A percentile compares a stretch with the other conserved stretches of the same genome.
Evolutionary conservation across 2,113 vertebrate species (phyloP).

Genomic region (Pterocles gutturalis): DNA sequence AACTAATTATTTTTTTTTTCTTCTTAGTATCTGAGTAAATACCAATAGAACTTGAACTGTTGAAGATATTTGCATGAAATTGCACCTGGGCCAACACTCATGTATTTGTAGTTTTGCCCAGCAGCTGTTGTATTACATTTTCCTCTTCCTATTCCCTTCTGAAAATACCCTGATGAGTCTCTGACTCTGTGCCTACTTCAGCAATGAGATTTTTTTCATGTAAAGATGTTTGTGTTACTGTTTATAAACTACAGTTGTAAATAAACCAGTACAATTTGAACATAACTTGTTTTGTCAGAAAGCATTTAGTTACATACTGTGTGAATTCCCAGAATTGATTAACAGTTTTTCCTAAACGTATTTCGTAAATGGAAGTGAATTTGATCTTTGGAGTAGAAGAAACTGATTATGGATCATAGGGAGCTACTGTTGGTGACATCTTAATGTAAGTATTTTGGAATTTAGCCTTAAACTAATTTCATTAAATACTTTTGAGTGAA

Average conservation of each 20-base stretch:
- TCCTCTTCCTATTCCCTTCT: slow-evolving; percentile 57
- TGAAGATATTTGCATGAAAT: slow-evolving; percentile 80
- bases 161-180: slow-evolving; percentile 69
- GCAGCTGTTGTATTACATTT: slow-evolving; percentile 66
- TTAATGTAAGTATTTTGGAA: slow-evolving; percentile 13
- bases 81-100: slow-evolving; percentile 67
- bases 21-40: slow-evolving; percentile 65
- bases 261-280: slow-evolving; percentile 82
- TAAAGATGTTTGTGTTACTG: slow-evolving; percentile 83
- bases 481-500: not conserved
- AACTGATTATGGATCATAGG: not conserved
- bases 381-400: not conserved
- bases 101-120: slow-evolving; percentile 72
- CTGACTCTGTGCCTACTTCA: slow-evolving; percentile 74
- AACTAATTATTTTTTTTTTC: not conserved
- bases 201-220: slow-evolving; percentile 77
- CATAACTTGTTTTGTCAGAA: slow-evolving; percentile 58
- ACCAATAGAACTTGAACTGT: slow-evolving; percentile 68
- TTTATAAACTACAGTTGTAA: slow-evolving; percentile 85
- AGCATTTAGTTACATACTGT: not conserved
- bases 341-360: slow-evolving; percentile 5
- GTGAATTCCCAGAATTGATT: not conserved
- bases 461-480: not conserved
- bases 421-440: not conserved
- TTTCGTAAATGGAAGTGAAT: not conserved